Evolutionary conservation across 2,888 invertebrate genomes (phyloP).

Genomic region (Holacanthella duospinosa): DNA sequence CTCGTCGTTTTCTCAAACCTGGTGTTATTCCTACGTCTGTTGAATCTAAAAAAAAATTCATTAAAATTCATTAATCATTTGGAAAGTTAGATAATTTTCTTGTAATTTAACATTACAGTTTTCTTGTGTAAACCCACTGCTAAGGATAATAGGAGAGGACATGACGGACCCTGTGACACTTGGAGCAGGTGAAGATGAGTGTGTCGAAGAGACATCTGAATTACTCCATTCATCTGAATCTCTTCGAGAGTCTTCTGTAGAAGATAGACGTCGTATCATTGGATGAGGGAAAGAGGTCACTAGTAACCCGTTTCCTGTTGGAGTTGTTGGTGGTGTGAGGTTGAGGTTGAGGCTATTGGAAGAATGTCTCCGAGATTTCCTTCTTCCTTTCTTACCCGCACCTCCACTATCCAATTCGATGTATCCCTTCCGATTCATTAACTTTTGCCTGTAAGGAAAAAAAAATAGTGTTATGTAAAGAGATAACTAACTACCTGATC

Average conservation of each 20-base stretch:
- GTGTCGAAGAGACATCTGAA: conserved; percentile 52
- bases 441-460: conserved; percentile 67
- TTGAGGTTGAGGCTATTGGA: conserved; percentile 48
- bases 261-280: conserved; percentile 30
- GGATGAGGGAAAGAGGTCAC: conserved; percentile 29
- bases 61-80: neutral
- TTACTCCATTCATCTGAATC: conserved; percentile 43
- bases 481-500: neutral
- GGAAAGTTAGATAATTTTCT: too few relatives aligned
- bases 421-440: conserved; percentile 53
- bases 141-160: conserved; percentile 39
- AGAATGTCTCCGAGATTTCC: conserved; percentile 68
- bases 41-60: conserved; percentile 1
- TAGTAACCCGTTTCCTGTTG: conserved; percentile 30
- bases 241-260: conserved; percentile 40
- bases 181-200: conserved; percentile 28
- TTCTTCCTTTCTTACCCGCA: conserved; percentile 47
- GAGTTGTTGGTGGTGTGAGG: conserved; percentile 44
- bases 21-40: conserved; percentile 55
- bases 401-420: conserved; percentile 25
- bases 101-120: too few relatives aligned
- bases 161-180: conserved; percentile 43
- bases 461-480: too few relatives aligned
- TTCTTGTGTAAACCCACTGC: conserved; percentile 51
- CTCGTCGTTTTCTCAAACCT: conserved; percentile 64